These are phyloP conservation scores for Morpho achilles DNA, from an alignment of 2,888 invertebrate genomes.

Conservation along the genomic window DNA sequence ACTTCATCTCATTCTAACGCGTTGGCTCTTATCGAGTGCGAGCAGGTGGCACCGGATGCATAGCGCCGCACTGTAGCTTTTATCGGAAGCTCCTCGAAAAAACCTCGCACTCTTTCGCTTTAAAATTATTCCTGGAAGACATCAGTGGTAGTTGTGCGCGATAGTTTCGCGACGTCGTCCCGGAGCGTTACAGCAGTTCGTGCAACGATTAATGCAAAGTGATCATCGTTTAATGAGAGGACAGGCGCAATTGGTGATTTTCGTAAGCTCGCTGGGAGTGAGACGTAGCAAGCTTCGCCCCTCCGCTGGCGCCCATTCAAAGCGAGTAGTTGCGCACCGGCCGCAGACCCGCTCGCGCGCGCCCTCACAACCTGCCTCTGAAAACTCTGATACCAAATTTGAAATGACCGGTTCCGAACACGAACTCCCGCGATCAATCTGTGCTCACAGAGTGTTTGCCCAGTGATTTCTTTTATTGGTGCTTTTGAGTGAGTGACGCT, in stretches of 20 bases:
- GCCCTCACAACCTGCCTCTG: conserved; percentile 48
- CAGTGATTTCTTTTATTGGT: conserved; percentile 71
- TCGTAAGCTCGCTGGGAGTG: conserved; percentile 73
- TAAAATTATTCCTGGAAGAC: conserved; percentile 31
- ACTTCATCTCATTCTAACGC: conserved; percentile 76
- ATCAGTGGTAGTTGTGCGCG: conserved; percentile 1
- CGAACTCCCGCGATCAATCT: conserved; percentile 52
- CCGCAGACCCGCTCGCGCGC: conserved; percentile 73
- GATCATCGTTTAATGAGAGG: conserved; percentile 47
- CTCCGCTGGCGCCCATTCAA: conserved; percentile 72
- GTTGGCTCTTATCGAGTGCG: conserved; percentile 64
- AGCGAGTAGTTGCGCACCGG: conserved; percentile 71
- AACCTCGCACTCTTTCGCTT: conserved; percentile 50
- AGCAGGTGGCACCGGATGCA: conserved; percentile 76
- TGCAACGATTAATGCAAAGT: conserved; percentile 34
- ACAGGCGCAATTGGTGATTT: conserved; percentile 71
- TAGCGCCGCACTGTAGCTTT: conserved; percentile 56
- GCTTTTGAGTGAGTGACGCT: conserved; percentile 72
- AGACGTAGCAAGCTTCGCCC: conserved; percentile 70
- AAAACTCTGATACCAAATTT: conserved; percentile 44
- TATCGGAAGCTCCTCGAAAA: conserved; percentile 67
- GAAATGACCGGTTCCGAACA: conserved; percentile 62
- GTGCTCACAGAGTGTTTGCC: conserved; percentile 58
- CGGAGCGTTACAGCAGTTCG: conserved; percentile 1
- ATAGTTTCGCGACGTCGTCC: neutral